These are phyloP conservation scores for Otus sunia DNA, from an alignment of 2,113 vertebrate species.

Conservation along the genomic window DNA sequence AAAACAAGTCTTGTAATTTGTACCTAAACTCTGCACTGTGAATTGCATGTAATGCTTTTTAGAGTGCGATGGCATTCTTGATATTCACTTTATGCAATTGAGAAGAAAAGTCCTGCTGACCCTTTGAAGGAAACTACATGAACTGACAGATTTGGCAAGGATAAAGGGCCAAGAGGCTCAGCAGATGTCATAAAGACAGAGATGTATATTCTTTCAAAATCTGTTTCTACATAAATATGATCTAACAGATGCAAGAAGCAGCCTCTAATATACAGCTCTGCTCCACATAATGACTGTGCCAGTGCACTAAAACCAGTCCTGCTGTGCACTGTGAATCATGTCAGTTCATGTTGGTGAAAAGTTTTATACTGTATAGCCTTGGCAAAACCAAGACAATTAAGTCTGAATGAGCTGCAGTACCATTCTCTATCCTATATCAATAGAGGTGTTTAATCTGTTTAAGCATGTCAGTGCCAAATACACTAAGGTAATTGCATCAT, in stretches of 20 bases:
- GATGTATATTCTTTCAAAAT: not conserved
- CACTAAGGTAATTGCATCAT: slow-evolving; percentile 25
- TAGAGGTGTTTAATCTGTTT: slow-evolving; percentile 23
- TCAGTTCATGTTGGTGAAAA: not conserved
- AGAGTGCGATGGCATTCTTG: not conserved
- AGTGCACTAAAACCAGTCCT: not conserved
- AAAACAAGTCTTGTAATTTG: not conserved
- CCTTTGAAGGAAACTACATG: not conserved
- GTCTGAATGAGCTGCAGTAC: not conserved
- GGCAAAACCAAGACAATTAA: slow-evolving; percentile 37
- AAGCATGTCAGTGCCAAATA: slow-evolving; percentile 12
- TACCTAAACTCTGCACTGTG: not conserved
- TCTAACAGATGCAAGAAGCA: not conserved
- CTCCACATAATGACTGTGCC: not conserved
- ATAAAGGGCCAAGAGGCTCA: not conserved
- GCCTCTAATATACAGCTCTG: not conserved
- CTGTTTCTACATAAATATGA: not conserved
- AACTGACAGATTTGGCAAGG: not conserved
- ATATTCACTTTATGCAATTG: not conserved
- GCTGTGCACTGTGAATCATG: slow-evolving; percentile 20
- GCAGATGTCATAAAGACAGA: not conserved
- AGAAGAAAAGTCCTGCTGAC: not conserved
- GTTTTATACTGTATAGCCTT: slow-evolving; percentile 5
- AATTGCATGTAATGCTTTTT: not conserved
- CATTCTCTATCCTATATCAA: not conserved